These are phyloP conservation scores for Sprattus sprattus DNA, from an alignment of 2,113 vertebrate species.

Conservation along the genomic window DNA sequence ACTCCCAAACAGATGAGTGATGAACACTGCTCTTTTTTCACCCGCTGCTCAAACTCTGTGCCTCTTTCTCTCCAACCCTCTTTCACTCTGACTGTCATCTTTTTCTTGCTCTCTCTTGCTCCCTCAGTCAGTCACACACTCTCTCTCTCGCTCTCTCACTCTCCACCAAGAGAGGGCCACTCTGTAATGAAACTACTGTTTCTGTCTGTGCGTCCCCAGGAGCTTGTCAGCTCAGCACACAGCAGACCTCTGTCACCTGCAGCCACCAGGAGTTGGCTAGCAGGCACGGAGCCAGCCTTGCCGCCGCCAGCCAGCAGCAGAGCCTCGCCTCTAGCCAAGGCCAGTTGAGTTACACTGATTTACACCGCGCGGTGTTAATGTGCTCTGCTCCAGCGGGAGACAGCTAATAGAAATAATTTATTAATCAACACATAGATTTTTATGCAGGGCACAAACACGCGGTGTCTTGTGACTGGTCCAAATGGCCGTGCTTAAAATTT, in stretches of 20 bases:
- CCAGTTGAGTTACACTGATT: conserved; percentile 46
- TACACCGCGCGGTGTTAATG: neutral
- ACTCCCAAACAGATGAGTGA: conserved; percentile 76
- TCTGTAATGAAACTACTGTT: conserved; percentile 68
- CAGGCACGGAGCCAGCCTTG: conserved; percentile 56
- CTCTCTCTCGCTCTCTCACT: conserved; percentile 47
- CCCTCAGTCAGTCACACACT: conserved; percentile 50
- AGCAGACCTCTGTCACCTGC: conserved; percentile 73
- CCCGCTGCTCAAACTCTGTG: conserved; percentile 46
- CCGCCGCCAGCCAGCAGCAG: neutral
- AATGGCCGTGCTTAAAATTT: neutral
- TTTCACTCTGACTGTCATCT: conserved; percentile 44
- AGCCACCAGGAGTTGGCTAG: conserved; percentile 51
- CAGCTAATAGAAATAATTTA: conserved; percentile 13
- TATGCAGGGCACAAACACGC: neutral
- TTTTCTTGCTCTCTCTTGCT: conserved; percentile 43
- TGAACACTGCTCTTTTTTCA: conserved; percentile 62
- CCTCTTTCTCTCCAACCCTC: conserved; percentile 48
- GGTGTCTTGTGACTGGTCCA: neutral
- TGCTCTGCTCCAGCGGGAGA: neutral
- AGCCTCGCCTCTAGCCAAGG: neutral
- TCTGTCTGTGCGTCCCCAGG: conserved; percentile 50
- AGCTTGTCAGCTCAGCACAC: conserved; percentile 60
- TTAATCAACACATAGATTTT: conserved; percentile 9
- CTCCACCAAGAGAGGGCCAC: conserved; percentile 28